A percentile compares a stretch with the other conserved stretches of the same genome.
These are phyloP conservation scores for Orussus abietinus DNA, from an alignment of 1,140 invertebrate species.

Conservation along the genomic window DNA sequence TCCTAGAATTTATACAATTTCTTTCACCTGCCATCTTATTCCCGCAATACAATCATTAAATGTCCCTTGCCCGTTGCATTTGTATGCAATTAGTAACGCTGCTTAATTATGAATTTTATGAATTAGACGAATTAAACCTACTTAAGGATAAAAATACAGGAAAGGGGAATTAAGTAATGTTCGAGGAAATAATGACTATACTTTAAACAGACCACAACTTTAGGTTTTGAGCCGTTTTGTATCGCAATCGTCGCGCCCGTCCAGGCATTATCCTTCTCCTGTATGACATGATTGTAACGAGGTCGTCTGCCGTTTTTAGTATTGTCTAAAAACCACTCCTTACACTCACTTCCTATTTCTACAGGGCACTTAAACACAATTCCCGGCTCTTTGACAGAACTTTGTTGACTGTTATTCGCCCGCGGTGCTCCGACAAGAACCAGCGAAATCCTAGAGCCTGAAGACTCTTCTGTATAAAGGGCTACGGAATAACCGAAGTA, in stretches of 20 bases:
- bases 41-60: too few relatives aligned
- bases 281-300: conserved; percentile 2
- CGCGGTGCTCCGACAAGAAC: conserved; percentile 33
- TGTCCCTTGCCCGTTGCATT: too few relatives aligned
- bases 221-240: conserved; percentile 24
- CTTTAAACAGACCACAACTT: conserved; percentile 32
- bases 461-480: conserved; percentile 16
- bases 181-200: too few relatives aligned
- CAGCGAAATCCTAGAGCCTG: conserved; percentile 11
- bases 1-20: too few relatives aligned
- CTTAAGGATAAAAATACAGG: too few relatives aligned
- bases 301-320: conserved; percentile 3
- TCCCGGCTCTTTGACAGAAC: conserved; percentile 28
- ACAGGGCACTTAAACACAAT: conserved; percentile 29
- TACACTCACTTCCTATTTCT: conserved; percentile 14
- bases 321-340: conserved; percentile 21
- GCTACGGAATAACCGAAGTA: conserved; percentile 37
- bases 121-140: too few relatives aligned
- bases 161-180: too few relatives aligned
- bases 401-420: conserved; percentile 23
- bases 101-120: too few relatives aligned
- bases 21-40: too few relatives aligned
- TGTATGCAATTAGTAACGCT: too few relatives aligned
- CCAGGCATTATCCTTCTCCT: conserved; percentile 28
- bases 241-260: conserved; percentile 29